phyloP scores from a whole-genome alignment of 2,113 vertebrate species.

The Anarrhichthys ocellatus region DNA sequence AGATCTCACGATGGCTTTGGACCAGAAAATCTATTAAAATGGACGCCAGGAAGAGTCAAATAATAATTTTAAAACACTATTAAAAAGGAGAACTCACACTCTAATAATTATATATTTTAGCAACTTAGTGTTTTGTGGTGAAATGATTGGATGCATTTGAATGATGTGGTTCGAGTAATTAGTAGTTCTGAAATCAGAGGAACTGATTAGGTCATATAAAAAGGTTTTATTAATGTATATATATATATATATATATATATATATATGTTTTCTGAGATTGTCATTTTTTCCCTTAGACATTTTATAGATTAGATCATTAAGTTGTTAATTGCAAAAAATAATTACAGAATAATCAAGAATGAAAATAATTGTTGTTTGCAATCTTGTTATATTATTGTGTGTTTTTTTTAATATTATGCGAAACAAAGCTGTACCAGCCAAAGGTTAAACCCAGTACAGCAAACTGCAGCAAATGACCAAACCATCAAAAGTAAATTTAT shows the following conservation, averaged over 20 bases:
- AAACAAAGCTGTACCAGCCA: neutral
- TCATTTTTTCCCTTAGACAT: neutral
- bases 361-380: neutral
- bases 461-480: neutral
- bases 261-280: too few species aligned
- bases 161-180: neutral
- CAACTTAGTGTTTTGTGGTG: neutral
- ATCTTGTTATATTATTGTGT: neutral
- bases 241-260: too few species aligned
- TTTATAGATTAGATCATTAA: neutral
- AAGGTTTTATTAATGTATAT: too few species aligned
- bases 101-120: neutral
- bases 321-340: neutral
- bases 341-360: neutral
- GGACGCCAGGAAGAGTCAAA: neutral
- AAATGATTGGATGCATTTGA: neutral
- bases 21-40: constrained; percentile 37
- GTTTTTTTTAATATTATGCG: neutral
- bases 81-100: neutral
- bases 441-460: neutral
- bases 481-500: neutral
- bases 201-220: neutral
- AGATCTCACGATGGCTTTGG: constrained; percentile 25
- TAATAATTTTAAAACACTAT: neutral
- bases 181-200: neutral